These are phyloP conservation scores for Lasioglossum calceatum DNA, from an alignment of 2,888 invertebrate genomes.

Conservation along the genomic window DNA sequence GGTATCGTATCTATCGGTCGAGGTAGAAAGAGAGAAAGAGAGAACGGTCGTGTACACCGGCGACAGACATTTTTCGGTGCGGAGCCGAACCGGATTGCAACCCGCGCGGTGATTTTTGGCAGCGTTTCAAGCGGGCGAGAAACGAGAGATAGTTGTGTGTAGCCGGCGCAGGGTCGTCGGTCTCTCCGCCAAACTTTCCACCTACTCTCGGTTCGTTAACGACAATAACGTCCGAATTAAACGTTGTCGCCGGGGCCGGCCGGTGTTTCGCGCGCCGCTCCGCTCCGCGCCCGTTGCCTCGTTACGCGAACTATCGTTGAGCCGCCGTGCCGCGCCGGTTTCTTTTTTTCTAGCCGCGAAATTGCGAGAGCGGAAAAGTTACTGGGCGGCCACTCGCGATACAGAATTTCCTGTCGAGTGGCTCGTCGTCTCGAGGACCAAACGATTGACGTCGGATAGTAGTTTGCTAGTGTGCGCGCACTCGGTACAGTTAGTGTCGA, in stretches of 20 bases:
- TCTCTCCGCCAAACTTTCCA: slow-evolving; percentile 67
- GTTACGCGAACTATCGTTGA: background rate
- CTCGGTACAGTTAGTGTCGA: slow-evolving; percentile 16
- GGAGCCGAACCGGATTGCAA: slow-evolving; percentile 64
- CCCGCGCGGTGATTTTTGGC: slow-evolving; percentile 71
- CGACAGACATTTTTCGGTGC: slow-evolving; percentile 21
- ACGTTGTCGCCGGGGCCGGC: background rate
- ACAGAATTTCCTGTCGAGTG: slow-evolving; percentile 7
- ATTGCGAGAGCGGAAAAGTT: slow-evolving; percentile 15
- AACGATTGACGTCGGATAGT: slow-evolving; percentile 8
- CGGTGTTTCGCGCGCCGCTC: slow-evolving; percentile 2
- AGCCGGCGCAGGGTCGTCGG: slow-evolving; percentile 68
- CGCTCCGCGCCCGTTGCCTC: background rate
- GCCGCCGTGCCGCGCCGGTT: background rate
- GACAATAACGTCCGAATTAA: slow-evolving; percentile 26
- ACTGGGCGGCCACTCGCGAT: background rate
- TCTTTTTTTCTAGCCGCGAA: background rate
- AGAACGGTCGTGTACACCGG: background rate
- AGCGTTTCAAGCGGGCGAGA: slow-evolving; percentile 75
- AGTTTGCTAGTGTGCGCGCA: slow-evolving; percentile 1
- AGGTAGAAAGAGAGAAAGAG: background rate
- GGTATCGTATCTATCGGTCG: slow-evolving; percentile 14
- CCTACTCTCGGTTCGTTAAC: slow-evolving; percentile 29
- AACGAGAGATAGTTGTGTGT: slow-evolving; percentile 70
- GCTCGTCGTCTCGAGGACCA: background rate